These are phyloP conservation scores for Noctua janthe DNA, from an alignment of 2,888 invertebrate species.

Conservation along the genomic window DNA sequence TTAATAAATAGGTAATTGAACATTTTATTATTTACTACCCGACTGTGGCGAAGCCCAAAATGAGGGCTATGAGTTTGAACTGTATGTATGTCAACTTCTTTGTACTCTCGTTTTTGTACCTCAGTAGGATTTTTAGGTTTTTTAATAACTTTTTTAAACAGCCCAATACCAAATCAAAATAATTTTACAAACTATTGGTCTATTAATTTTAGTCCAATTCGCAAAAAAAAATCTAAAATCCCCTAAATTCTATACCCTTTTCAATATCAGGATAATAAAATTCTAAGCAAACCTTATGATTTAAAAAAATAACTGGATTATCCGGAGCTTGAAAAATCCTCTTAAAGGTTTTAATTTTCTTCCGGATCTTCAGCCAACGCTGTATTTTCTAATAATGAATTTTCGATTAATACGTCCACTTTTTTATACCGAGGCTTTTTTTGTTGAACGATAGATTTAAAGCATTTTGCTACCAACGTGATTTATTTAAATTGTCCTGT, in stretches of 20 bases:
- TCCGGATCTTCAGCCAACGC: conserved; percentile 62
- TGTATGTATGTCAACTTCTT: not conserved
- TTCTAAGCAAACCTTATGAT: conserved; percentile 71
- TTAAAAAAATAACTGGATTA: conserved; percentile 75
- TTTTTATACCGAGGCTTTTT: conserved; percentile 58
- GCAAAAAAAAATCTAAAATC: conserved; percentile 47
- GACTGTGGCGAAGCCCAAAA: not conserved
- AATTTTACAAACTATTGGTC: conserved; percentile 17
- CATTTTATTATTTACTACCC: not conserved
- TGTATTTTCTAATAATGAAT: conserved; percentile 70
- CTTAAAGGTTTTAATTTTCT: conserved; percentile 77
- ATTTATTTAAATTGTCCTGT: conserved; percentile 18
- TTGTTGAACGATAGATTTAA: conserved; percentile 47
- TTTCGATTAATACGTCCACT: conserved; percentile 61
- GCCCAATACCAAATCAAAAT: not conserved
- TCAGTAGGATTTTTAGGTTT: not conserved
- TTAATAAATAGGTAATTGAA: not conserved
- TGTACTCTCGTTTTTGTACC: not conserved
- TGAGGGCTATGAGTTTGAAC: not conserved
- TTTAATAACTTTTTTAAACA: not conserved
- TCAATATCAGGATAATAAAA: conserved; percentile 65
- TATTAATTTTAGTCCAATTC: conserved; percentile 40
- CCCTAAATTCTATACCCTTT: conserved; percentile 59
- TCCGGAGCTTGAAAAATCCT: conserved; percentile 74
- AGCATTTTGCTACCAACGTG: conserved; percentile 9